Base-by-base conservation (phyloP, 2,888 invertebrate species). In the Tenthredo notha region DNA sequence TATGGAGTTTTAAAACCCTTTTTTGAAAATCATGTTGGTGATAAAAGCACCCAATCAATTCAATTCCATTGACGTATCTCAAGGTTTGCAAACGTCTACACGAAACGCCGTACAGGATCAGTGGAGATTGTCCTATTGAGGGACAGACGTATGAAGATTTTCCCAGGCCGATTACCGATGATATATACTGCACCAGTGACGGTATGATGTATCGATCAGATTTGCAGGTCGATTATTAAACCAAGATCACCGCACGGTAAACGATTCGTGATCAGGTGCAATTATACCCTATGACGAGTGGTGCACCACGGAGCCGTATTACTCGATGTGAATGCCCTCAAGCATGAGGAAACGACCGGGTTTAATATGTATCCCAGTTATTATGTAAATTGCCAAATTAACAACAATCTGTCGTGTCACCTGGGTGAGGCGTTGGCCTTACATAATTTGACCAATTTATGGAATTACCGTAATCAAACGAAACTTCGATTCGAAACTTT, bases 161-260 rank as follows among this genome's bases (percentile, higher is more conserved):
- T 80, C 80, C 80, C 80, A 80, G 9, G 43, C 58, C 61, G 80
- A 80, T 80, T 80, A 61, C 6, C 61, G 37, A 61, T 65, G 80
- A 80, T 18, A 61, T 80, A 80, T 80, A n/a, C 25, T 43, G 7
- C 15, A 12, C 37, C 61, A 29, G 15, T 65, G 25, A 80, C 21
- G 80, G 80, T 43, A 21, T 61, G 80, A 80, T 80, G 33, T 65
- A 80, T 80, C 61, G 80, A 80, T 65, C 40, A 40, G 58, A 80
- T 80, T 80, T 25, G 40, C 80, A 12, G 80, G 21, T 37, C 80
- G 80, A 80, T 80, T 80, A 80, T 80, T 80, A 50, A 77, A 29
- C 67, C 50, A 77, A 77, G n/a, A 77, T 77, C 54, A 77, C 80
- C 25, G 43, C 61, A 50, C 47, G 37, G 58, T 80, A 80, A 80